phyloP scores from a whole-genome alignment of 1,140 invertebrate genomes.

The Tyrophagus putrescentiae region DNA sequence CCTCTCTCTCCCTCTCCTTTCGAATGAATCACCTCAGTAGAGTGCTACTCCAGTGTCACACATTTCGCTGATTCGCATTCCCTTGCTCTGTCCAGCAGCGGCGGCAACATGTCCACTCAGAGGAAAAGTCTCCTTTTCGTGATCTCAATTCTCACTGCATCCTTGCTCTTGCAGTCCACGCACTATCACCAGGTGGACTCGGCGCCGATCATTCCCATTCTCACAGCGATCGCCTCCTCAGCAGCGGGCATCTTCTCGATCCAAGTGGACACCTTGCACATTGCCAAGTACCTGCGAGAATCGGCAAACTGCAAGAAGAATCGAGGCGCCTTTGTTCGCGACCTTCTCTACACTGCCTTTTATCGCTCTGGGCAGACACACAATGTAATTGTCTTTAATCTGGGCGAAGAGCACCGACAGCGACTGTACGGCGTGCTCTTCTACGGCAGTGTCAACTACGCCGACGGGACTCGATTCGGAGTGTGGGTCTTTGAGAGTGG shows the following conservation, averaged over 20 bases:
- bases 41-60: no score
- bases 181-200: background rate
- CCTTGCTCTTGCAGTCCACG: background rate
- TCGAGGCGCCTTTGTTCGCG: constrained; percentile 11
- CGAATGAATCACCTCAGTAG: no score
- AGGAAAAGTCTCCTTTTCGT: no score
- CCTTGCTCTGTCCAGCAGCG: no score
- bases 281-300: constrained; percentile 12
- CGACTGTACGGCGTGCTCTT: constrained; percentile 3
- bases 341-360: constrained; percentile 17
- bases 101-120: no score
- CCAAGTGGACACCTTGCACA: constrained; percentile 11
- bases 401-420: constrained; percentile 17
- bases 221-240: constrained; percentile 2
- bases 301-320: constrained; percentile 1
- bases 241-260: constrained; percentile 3
- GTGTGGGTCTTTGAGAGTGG: constrained; percentile 21
- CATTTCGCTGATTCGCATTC: no score
- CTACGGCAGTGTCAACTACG: constrained; percentile 11
- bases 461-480: constrained; percentile 8
- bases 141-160: no score
- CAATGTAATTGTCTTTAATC: constrained; percentile 20
- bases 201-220: constrained; percentile 7
- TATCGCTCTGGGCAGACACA: constrained; percentile 8
- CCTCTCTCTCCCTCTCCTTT: no score